Base-by-base conservation (phyloP, 2,797 vertebrate genomes). In the Octomys mimax region DNA sequence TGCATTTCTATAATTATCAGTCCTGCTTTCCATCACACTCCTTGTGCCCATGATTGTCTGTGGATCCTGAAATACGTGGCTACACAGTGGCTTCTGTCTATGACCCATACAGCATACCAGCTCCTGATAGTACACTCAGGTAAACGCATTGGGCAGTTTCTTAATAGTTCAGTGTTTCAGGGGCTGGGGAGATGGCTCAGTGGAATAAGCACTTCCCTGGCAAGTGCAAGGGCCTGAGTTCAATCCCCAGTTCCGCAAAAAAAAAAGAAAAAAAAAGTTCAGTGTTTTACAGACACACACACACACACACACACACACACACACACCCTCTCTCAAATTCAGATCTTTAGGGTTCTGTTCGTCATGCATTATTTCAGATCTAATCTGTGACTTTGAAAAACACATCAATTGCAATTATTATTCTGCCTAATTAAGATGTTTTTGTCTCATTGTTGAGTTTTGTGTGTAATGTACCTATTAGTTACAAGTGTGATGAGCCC, bases 361-460 rank as follows among this genome's bases (percentile, higher is more conserved):
- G 4, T 46, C 82, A 6, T 70, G 33, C n/a, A 0, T 68, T 81
- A 89, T 87, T 94, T 81, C 11, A 33, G 31, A 71, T 36, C 7
- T 42, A 89, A 95, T 62, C 59, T 80, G 14, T 87, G 66, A 84
- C 66, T 87, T 88, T 82, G 70, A 94, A 95, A 89, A 54, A 83
- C 80, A 71, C 16, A 59, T 95, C 19, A 46, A 0, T 22, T 13
- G 24, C 8, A 73, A 80, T 88, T 66, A 86, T 86, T 70, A 36
- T 22, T 78, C 61, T 73, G 46, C 22, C 78, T 92, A 80, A 19
- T 75, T 88, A 64, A 68, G 66, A 79, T 42, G 21, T 24, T 95
- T 92, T 64, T 39, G 24, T 84, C 54, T 89, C 52, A n/a, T 61
- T 81, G 49, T 94, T 49, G 75, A 19, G 80, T 88, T 92, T 86